Conservation (phyloP, 2,888 invertebrate genomes). For the Patella pellucida region DNA sequence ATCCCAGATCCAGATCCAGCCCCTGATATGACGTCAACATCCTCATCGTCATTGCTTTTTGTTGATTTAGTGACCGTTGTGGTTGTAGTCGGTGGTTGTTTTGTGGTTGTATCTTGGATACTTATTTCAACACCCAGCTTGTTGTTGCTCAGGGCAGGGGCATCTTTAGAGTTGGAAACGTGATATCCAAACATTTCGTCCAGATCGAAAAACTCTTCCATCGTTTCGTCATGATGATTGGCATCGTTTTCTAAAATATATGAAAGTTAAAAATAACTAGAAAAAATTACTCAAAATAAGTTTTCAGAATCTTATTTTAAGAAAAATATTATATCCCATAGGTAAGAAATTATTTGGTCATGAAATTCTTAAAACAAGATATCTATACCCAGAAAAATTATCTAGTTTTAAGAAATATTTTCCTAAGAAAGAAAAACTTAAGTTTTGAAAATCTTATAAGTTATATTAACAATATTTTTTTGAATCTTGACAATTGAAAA, state of each 20-base stretch:
- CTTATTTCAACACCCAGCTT: not conserved
- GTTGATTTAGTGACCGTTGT: not conserved
- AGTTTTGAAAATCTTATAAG: too few species aligned
- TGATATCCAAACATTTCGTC: constrained; percentile 1
- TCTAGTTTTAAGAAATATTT: too few species aligned
- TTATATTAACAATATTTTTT: too few species aligned
- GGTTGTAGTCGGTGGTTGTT: not conserved
- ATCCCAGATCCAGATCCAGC: constrained; percentile 4
- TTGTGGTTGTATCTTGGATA: not conserved
- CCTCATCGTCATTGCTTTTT: not conserved
- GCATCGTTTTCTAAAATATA: not conserved
- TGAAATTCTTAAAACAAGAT: too few species aligned
- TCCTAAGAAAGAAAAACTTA: too few species aligned
- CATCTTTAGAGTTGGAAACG: not conserved
- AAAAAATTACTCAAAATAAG: too few species aligned
- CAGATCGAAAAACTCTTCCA: not conserved
- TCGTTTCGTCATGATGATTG: not conserved
- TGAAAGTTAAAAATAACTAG: too few species aligned
- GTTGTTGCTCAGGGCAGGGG: not conserved
- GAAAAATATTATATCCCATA: too few species aligned
- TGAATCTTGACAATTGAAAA: too few species aligned
- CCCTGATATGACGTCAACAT: not conserved
- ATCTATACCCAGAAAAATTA: too few species aligned
- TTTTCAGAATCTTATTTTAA: too few species aligned
- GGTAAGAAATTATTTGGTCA: too few species aligned